These are phyloP conservation scores for Triplophysa tibetana DNA, from an alignment of 2,113 vertebrate species.

Conservation along the genomic window DNA sequence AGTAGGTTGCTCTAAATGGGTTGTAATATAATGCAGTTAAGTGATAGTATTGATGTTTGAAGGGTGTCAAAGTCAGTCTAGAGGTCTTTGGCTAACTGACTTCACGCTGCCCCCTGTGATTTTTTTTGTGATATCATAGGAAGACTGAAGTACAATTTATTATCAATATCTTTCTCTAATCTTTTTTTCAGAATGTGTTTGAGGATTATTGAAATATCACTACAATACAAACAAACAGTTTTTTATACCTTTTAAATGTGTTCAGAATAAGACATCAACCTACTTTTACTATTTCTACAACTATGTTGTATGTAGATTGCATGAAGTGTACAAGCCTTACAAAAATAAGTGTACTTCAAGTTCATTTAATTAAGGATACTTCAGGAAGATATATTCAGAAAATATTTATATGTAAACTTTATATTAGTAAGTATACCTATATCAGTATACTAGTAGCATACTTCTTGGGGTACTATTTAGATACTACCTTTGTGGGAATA, in stretches of 20 bases:
- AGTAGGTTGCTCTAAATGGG: slow-evolving; percentile 7
- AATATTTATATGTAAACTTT: too few relatives aligned
- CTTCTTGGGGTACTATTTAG: too few relatives aligned
- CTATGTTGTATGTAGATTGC: neutral
- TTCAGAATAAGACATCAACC: neutral
- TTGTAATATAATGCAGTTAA: slow-evolving; percentile 30
- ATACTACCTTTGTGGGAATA: too few relatives aligned
- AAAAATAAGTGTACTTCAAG: too few relatives aligned
- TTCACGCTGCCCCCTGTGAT: slow-evolving; percentile 44
- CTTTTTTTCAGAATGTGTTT: slow-evolving; percentile 37
- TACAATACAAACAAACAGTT: neutral
- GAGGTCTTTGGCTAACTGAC: slow-evolving; percentile 37
- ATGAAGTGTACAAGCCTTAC: neutral
- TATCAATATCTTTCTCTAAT: slow-evolving; percentile 44
- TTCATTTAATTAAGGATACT: too few relatives aligned
- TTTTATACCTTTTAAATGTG: neutral
- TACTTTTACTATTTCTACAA: neutral
- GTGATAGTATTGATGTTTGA: slow-evolving; percentile 18
- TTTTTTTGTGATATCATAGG: slow-evolving; percentile 31
- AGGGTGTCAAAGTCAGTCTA: slow-evolving; percentile 22
- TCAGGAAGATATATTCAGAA: too few relatives aligned
- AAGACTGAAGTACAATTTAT: slow-evolving; percentile 30
- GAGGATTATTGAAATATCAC: slow-evolving; percentile 12
- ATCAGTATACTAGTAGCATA: too few relatives aligned
- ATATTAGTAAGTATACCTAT: too few relatives aligned